These are phyloP conservation scores for Lucifuga dentata DNA, from an alignment of 2,113 vertebrate species.

Conservation along the genomic window DNA sequence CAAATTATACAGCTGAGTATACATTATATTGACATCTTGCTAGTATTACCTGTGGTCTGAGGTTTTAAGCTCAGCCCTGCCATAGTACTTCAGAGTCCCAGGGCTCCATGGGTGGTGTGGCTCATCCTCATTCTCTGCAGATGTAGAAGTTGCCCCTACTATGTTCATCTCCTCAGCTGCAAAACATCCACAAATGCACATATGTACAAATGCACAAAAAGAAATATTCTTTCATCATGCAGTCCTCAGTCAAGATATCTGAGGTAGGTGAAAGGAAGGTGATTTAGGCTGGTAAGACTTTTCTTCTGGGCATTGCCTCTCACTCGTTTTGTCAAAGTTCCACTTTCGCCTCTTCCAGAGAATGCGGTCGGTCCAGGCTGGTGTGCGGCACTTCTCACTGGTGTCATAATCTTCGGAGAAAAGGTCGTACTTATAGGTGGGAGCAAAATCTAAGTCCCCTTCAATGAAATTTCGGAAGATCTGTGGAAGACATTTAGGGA, in stretches of 20 bases:
- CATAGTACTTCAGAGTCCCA: constrained; percentile 92
- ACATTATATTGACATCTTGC: too few species aligned
- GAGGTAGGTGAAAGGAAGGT: not conserved
- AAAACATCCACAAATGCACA: constrained; percentile 28
- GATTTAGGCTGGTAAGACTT: not conserved
- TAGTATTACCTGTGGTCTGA: constrained; percentile 93
- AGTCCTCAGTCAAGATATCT: not conserved
- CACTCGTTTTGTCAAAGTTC: constrained; percentile 96
- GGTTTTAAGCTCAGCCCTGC: constrained; percentile 96
- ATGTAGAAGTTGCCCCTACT: constrained; percentile 85
- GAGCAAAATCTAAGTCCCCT: constrained; percentile 95
- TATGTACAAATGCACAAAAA: too few species aligned
- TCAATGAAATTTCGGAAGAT: constrained; percentile 94
- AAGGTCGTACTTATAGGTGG: constrained; percentile 98
- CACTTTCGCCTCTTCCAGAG: constrained; percentile 98
- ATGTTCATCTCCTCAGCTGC: constrained; percentile 95
- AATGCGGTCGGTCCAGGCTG: constrained; percentile 97
- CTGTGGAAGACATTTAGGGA: constrained; percentile 72
- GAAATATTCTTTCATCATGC: too few species aligned
- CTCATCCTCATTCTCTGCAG: constrained; percentile 83
- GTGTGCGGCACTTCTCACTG: constrained; percentile 98
- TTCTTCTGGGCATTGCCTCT: not conserved
- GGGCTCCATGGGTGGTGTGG: constrained; percentile 87
- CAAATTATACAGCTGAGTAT: too few species aligned
- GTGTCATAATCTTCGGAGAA: constrained; percentile 99